Evolutionary conservation across 2,797 vertebrate species (phyloP).

Genomic region (Danio aesculapii): DNA sequence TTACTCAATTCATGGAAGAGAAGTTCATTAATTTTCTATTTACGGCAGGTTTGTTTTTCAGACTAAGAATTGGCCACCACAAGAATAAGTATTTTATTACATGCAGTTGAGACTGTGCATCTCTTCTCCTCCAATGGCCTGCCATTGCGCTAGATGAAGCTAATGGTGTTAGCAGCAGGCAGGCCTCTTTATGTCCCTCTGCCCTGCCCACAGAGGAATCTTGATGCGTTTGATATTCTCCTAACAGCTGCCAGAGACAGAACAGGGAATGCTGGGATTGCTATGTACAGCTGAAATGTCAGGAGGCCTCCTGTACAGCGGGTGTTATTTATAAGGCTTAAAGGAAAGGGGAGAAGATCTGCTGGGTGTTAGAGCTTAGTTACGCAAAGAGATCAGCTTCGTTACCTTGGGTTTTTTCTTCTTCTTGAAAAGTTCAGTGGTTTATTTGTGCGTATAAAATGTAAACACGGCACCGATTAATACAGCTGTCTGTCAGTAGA

Average conservation of each 20-base stretch:
- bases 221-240: conserved; percentile 68
- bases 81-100: conserved; percentile 39
- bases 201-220: conserved; percentile 58
- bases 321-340: conserved; percentile 68
- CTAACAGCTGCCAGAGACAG: conserved; percentile 69
- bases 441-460: conserved; percentile 46
- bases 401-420: conserved; percentile 30
- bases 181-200: conserved; percentile 31
- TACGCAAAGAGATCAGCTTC: conserved; percentile 58
- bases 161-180: conserved; percentile 50
- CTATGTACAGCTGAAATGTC: conserved; percentile 72
- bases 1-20: conserved; percentile 29
- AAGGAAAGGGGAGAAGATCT: conserved; percentile 57
- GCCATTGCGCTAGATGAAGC: background rate
- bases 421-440: conserved; percentile 39
- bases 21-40: conserved; percentile 29
- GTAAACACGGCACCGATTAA: conserved; percentile 42
- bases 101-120: conserved; percentile 19
- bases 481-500: conserved; percentile 22
- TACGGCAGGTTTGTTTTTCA: conserved; percentile 23
- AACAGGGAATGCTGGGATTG: conserved; percentile 68
- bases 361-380: conserved; percentile 39
- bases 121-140: conserved; percentile 15
- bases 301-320: conserved; percentile 65
- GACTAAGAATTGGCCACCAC: conserved; percentile 15